Base-by-base conservation (phyloP, 2,888 invertebrate species). In the Fragum whitleyi region DNA sequence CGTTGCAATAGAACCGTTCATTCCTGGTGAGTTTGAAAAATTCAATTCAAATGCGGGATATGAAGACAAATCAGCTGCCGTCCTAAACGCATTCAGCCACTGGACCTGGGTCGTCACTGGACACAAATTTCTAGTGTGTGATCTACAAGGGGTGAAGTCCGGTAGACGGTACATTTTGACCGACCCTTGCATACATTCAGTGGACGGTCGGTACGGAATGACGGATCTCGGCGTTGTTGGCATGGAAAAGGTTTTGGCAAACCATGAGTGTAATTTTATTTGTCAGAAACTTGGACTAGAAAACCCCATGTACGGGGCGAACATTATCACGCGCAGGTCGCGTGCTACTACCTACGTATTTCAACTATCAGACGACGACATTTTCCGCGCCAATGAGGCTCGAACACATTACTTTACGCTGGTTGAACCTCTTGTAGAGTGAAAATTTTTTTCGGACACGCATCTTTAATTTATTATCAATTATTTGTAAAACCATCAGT, bases 51-150 rank as follows among this genome's bases (percentile, higher is more conserved):
- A 84, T 32, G 77, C 74, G 11, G 84, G 83, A 19, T 81, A 74
- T 39, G 85, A 85, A 28, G 85, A 85, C 57, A 55, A 55, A 26
- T 70, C 77, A 2, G 80, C 82, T 1, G 76, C 78, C 6, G 76
- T 85, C 1, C 42, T 83, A 26, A 82, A 82, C 62, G 79, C 86
- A 7, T 87, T 87, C 67, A 81, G 83, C 36, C 86, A 87, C 51
- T 87, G 82, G 83, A 87, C 86, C 3, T 87, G 85, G 85, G 62
- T 73, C 29, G 76, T 76, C 2, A 87, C 77, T 3, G 85, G 85
- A 11, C 85, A 85, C 47, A 77, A 76, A 32, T 77, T 59, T 72
- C 77, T 87, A 26, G 80, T 87, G 2, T 81, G 83, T n/a, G 86
- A 87, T 51, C 69, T 85, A 0, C 86, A 87, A 59, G 86, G 86